Evolutionary conservation across 2,888 invertebrate species (phyloP), one percentile per base, ranked within the genome.

Genomic region (Drosophila differens): DNA sequence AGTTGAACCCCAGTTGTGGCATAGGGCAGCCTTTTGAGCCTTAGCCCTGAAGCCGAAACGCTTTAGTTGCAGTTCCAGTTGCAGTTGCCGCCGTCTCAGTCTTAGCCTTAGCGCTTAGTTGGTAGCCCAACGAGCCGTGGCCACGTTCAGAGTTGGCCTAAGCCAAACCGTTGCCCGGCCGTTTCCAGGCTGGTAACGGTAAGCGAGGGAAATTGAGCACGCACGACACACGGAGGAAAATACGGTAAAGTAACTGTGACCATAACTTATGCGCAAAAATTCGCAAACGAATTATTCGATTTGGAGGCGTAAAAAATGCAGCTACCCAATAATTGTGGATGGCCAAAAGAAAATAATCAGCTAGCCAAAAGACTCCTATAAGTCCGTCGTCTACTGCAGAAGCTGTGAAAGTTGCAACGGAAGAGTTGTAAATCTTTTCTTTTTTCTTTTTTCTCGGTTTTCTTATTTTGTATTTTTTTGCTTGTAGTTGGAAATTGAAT

Each of bases 241-340:
- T 76, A 79, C 69, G 70, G 69, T 74, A 70, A 85, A 76, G 60
- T 74, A 82, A 79, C 71, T 85, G 85, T 90, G 91, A 91, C 92
- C 92, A 90, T 91, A 87, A 83, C 92, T 91, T 91, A 92, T 88
- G 89, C 85, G 90, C 85, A 92, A 92, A 66, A 62, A 52, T 51
- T 66, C 62, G 68, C 68, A 66, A 57, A 52, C 35, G 57, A 67
- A 92, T 91, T 87, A 88, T 82, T 91, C 83, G 89, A 87, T 89
- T 87, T 89, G 82, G 78, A 83, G 87, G 86, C 86, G 86, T 89
- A 83, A 70, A 76, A 83, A 88, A 87, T 88, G 83, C 83, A 78
- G 85, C 85, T 85, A 85, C 85, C 83, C 85, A 89, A 87, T 89
- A 86, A 86, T 89, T 59, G 70, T 41, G 62, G 79, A 44, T 52